phyloP scores from a whole-genome alignment of 53 echinoderm and acorn worm genomes.

The Mesocentrotus franciscanus region DNA sequence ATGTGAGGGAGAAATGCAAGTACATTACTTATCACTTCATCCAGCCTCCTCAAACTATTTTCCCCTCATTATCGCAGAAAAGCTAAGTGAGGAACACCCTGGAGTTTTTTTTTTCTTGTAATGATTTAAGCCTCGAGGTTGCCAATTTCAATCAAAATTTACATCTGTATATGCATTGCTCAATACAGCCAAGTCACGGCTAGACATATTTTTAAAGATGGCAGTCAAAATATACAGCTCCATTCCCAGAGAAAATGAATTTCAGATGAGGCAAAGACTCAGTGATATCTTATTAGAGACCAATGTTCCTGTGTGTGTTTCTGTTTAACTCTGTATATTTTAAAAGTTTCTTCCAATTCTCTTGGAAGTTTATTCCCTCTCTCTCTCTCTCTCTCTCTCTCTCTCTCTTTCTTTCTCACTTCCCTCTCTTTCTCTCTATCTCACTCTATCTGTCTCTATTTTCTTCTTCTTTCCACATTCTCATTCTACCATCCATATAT shows the following conservation, averaged over 20 bases:
- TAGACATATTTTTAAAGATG: not conserved
- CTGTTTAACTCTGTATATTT: no score
- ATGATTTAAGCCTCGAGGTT: not conserved
- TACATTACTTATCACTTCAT: conserved; percentile 23
- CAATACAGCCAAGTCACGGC: not conserved
- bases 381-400: no score
- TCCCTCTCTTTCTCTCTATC: no score
- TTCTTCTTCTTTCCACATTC: not conserved
- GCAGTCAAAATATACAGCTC: not conserved
- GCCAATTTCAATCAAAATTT: not conserved
- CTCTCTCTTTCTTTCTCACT: no score
- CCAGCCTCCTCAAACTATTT: not conserved
- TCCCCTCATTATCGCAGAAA: conserved; percentile 14
- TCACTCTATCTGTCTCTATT: no score
- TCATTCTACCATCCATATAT: not conserved
- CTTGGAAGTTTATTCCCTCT: no score
- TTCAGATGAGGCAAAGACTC: not conserved
- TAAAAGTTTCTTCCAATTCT: no score
- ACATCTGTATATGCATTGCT: not conserved
- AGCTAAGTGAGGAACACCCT: not conserved
- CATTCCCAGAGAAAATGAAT: not conserved
- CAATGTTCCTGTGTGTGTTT: no score
- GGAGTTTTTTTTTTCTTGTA: not conserved
- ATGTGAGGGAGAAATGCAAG: not conserved
- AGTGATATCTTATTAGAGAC: not conserved